Base-by-base conservation (phyloP, 2,888 invertebrate genomes). In the Drosophila prostipennis region DNA sequence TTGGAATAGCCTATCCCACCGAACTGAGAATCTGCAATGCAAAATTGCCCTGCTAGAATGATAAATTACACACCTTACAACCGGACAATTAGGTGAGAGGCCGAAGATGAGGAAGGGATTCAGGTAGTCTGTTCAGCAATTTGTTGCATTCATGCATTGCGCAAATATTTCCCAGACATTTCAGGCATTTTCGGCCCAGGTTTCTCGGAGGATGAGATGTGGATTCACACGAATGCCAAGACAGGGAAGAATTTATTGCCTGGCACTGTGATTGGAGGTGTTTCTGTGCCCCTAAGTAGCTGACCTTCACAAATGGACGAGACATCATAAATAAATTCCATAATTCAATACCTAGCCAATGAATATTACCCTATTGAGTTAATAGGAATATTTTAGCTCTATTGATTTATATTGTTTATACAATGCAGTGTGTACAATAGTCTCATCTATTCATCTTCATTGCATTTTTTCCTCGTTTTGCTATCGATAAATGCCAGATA, bases 41-140 rank as follows among this genome's bases (percentile, higher is more conserved):
- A 77, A 78, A 65, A 82, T 85, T 65, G 63, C 68, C 64, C 80
- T 61, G 60, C 49, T 73, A 46, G 52, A 49, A 85, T 85, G 84
- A 84, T 87, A 84, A 83, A 87, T 85, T 73, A 52, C 87, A 78
- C 77, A 84, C 85, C 87, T 81, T 70, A 42, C 52, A 42, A 73
- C 48, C 52, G 54, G 16, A 23, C 52, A 45, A 39, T 46, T 26
- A 55, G 56, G 54, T 39, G 63, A 42, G 53, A 49, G 42, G n/a
- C 2, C 40, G 14, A 11, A 14, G 13, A 37, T 59, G 53, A 39
- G 32, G 42, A 32, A 42, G 48, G 54, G 43, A 7, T 16, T 29
- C 29, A n/a, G 23, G 26, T 4, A 45, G 70, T 48, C 52, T 64
- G 71, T 42, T 61, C 58, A 63, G 78, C 58, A 77, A 64, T 64